Percentiles rank a stretch among this genome's conserved stretches.
phyloP scores from a whole-genome alignment of 2,113 vertebrate species.

The Galeopterus variegatus region DNA sequence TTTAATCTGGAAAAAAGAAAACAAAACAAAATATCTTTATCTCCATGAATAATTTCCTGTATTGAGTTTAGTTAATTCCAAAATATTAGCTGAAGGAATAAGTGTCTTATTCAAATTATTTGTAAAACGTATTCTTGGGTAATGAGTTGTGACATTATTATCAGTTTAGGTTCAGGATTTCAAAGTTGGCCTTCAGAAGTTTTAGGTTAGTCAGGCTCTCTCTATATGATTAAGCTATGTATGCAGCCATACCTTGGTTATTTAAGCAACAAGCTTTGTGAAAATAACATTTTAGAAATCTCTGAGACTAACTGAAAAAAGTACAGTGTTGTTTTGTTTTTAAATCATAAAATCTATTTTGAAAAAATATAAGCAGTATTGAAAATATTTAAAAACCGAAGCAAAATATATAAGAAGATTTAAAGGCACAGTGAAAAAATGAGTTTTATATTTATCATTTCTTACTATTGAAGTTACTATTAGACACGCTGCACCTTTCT shows the following conservation, averaged over 20 bases:
- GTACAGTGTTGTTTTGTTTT: background rate
- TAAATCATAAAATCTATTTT: background rate
- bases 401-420: background rate
- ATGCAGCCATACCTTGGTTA: background rate
- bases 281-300: background rate
- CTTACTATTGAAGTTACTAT: background rate
- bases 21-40: background rate
- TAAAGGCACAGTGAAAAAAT: background rate
- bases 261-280: background rate
- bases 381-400: background rate
- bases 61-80: background rate
- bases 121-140: slow-evolving; percentile 15
- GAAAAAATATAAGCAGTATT: background rate
- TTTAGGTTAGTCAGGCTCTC: background rate
- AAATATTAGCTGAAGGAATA: slow-evolving; percentile 45
- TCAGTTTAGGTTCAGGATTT: background rate
- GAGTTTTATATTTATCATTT: background rate
- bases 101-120: slow-evolving; percentile 40
- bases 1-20: background rate
- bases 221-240: background rate
- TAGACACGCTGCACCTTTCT: background rate
- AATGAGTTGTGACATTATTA: background rate
- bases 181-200: background rate
- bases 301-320: background rate
- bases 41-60: slow-evolving; percentile 53